These are phyloP conservation scores for Gryllus bimaculatus DNA, from an alignment of 1,140 invertebrate species.

Conservation along the genomic window DNA sequence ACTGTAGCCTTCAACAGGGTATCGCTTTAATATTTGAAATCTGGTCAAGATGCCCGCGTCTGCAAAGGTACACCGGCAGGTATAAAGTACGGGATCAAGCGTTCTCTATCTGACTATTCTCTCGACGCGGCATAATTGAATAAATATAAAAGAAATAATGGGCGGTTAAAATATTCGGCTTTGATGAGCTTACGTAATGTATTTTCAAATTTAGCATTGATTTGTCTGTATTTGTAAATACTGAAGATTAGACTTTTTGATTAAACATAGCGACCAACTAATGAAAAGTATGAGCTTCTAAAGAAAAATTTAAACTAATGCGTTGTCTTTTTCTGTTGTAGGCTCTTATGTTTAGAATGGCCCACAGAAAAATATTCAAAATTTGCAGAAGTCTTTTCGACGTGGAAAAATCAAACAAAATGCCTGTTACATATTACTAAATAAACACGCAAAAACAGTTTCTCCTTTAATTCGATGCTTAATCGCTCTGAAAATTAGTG, in stretches of 20 bases:
- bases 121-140: neutral
- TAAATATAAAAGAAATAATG: neutral
- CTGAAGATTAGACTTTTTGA: too few relatives aligned
- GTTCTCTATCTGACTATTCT: neutral
- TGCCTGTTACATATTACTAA: neutral
- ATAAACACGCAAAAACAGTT: neutral
- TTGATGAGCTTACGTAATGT: neutral
- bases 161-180: neutral
- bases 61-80: neutral
- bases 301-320: too few relatives aligned
- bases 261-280: too few relatives aligned
- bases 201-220: too few relatives aligned
- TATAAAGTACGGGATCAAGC: neutral
- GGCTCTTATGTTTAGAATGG: neutral
- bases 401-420: neutral
- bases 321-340: neutral
- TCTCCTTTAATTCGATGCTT: neutral
- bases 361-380: neutral
- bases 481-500: neutral
- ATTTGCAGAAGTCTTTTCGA: neutral
- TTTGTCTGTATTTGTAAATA: too few relatives aligned
- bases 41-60: neutral
- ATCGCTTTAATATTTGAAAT: neutral
- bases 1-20: constrained; percentile 3
- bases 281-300: too few relatives aligned